Percentiles rank a stretch among this genome's conserved stretches.
Conservation (phyloP, 2,888 invertebrate species). For the Harpalus rufipes region DNA sequence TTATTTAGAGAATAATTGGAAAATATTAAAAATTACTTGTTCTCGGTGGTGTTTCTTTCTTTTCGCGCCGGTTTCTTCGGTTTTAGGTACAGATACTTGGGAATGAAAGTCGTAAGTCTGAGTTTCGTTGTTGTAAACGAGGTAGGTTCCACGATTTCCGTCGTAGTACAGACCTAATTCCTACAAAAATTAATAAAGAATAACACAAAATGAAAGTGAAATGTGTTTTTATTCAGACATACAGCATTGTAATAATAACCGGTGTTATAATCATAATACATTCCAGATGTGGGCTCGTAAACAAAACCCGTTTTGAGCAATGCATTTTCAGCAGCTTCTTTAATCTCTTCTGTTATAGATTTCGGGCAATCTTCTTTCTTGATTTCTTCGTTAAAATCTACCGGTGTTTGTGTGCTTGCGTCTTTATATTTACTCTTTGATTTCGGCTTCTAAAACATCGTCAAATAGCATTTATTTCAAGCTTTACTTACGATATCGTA, state of each 20-base stretch:
- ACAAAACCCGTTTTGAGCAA: conserved; percentile 88
- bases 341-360: conserved; percentile 87
- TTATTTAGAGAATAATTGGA: conserved; percentile 46
- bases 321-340: conserved; percentile 86
- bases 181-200: conserved; percentile 77
- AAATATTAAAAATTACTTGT: conserved; percentile 65
- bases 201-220: not conserved
- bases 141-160: conserved; percentile 90
- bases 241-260: conserved; percentile 95
- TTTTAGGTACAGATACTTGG: conserved; percentile 80
- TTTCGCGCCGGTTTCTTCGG: conserved; percentile 69
- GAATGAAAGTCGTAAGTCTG: conserved; percentile 90
- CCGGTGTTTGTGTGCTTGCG: conserved; percentile 72
- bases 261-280: conserved; percentile 93
- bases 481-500: conserved; percentile 54
- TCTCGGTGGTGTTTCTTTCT: conserved; percentile 70
- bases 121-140: conserved; percentile 87
- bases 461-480: conserved; percentile 24
- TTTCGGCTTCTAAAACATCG: conserved; percentile 66
- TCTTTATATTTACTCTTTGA: conserved; percentile 71
- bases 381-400: conserved; percentile 70
- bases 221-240: conserved; percentile 74
- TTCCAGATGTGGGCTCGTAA: conserved; percentile 90
- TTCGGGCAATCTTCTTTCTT: conserved; percentile 70
- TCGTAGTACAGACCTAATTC: conserved; percentile 94